Evolutionary conservation across 2,113 vertebrate genomes (phyloP), one percentile per base, ranked within the genome.

Genomic region (Dicaeum eximium): DNA sequence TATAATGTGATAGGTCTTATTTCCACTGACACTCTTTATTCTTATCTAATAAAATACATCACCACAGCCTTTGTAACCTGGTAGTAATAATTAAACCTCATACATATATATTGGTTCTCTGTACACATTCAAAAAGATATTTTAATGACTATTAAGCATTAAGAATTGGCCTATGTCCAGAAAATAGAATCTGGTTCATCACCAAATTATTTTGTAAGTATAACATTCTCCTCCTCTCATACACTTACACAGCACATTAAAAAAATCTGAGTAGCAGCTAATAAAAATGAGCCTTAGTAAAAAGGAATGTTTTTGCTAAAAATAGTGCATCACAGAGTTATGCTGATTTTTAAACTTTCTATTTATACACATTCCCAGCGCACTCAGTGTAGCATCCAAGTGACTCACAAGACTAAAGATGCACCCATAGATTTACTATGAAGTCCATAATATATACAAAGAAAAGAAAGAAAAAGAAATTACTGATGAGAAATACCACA

Each of bases 1-100:
- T 90, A 93, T 97, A 97, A 97, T 91, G 93, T 62, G 95, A 94
- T 81, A 96, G 93, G 91, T 82, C 97, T 97, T 90, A 97, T 97
- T 97, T 96, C 94, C 73, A 94, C 89, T 92, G 96, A 94, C 94
- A 96, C 53, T 92, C 77, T 90, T 97, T 94, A 96, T 96, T 97
- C 92, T 94, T 93, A 87, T 67, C 96, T 97, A 97, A 95, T 93
- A 97, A 92, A 96, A 83, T 25, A 91, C n/a, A 45, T 25, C 0
- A 2, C 72, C 81, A 38, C 19, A 62, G 92, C 42, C 65, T 97
- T 86, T 62, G 74, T 67, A 96, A 94, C 15, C 80, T 20, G 54
- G 48, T 66, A 48, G 47, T 30, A 80, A 93, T 94, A 97, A 97
- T 97, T 97, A 97, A 97, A 91, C 61, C 75, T 83, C 86, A 92